phyloP scores from a whole-genome alignment of 2,113 vertebrate species.

The Edolisoma coerulescens region DNA sequence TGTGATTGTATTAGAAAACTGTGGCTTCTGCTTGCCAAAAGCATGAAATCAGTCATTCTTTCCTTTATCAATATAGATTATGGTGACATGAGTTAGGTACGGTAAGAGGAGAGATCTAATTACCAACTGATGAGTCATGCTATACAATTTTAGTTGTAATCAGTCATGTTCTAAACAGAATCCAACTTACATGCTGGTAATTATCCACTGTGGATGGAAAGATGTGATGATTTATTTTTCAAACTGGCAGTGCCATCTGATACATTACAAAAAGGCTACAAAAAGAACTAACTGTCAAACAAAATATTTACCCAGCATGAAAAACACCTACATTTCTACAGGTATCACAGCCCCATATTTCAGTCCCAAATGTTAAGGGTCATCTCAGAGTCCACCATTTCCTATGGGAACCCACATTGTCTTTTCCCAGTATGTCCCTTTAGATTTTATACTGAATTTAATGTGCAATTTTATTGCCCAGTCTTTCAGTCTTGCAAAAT shows the following conservation, averaged over 20 bases:
- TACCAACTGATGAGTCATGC: constrained; percentile 35
- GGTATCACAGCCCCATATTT: neutral
- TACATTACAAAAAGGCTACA: neutral
- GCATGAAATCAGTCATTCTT: constrained; percentile 22
- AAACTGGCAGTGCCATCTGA: constrained; percentile 9
- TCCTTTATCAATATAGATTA: constrained; percentile 30
- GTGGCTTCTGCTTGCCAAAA: constrained; percentile 3
- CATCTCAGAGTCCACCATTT: neutral
- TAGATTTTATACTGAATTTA: neutral
- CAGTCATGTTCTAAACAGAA: constrained; percentile 42
- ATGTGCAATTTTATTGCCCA: neutral
- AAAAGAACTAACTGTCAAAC: neutral
- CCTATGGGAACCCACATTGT: accelerated
- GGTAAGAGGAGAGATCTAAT: constrained; percentile 26
- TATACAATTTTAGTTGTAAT: constrained; percentile 41
- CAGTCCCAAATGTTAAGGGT: neutral
- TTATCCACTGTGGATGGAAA: constrained; percentile 2
- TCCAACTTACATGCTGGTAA: constrained; percentile 32
- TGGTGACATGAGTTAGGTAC: neutral
- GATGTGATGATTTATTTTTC: constrained; percentile 45
- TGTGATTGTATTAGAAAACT: constrained; percentile 25
- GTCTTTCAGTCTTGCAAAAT: neutral
- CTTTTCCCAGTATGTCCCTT: neutral
- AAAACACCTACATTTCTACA: neutral
- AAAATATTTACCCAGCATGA: constrained; percentile 1